Conservation (phyloP, 2,113 vertebrate genomes). For the Atlantisia rogersi region DNA sequence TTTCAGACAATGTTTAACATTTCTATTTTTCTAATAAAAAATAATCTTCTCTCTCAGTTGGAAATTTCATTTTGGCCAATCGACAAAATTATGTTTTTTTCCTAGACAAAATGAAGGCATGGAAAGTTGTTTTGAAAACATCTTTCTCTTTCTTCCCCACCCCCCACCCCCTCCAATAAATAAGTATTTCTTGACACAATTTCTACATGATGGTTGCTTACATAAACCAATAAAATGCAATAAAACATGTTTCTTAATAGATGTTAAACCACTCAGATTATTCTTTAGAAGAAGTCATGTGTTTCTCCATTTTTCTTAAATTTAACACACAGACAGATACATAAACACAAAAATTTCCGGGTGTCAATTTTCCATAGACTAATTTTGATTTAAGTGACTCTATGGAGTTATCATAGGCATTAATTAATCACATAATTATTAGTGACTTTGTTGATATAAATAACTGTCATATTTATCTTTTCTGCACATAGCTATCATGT, state of each 20-base stretch:
- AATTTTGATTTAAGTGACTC: background rate
- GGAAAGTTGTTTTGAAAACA: background rate
- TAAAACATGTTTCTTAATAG: background rate
- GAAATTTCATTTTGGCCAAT: background rate
- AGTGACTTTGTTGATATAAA: background rate
- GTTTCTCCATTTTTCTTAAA: background rate
- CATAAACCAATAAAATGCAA: background rate
- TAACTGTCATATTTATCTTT: background rate
- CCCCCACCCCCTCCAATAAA: too few species aligned
- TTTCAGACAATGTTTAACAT: background rate
- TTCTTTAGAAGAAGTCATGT: background rate
- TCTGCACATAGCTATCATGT: background rate
- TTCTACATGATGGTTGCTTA: background rate
- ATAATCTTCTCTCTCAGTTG: background rate
- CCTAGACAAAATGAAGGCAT: background rate
- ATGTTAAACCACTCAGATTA: background rate
- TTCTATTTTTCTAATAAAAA: background rate
- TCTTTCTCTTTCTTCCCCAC: too few species aligned
- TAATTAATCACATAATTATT: background rate
- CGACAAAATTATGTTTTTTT: background rate
- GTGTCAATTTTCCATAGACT: background rate
- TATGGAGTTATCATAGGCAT: background rate
- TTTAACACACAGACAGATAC: background rate
- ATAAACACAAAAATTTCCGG: background rate
- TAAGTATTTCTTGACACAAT: too few species aligned